A percentile compares a stretch with the other conserved stretches of the same genome.
Evolutionary conservation across 2,888 invertebrate genomes (phyloP).

Genomic region (Ctenicera cuprea): DNA sequence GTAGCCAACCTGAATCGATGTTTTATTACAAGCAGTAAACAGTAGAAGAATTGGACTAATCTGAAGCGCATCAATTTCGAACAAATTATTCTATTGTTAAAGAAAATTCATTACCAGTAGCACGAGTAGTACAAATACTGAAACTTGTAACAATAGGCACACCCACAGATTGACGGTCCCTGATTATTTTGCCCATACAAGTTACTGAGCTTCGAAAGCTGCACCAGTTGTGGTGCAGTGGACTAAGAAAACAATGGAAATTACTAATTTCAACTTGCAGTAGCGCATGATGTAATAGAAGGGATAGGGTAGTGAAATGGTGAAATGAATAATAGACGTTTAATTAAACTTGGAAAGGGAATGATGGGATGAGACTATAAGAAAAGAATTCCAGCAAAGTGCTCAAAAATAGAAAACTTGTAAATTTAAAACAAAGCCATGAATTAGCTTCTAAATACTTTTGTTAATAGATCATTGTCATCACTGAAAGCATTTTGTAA

Average conservation of each 20-base stretch:
- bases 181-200: constrained; percentile 14
- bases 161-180: constrained; percentile 10
- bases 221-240: constrained; percentile 15
- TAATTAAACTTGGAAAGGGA: constrained; percentile 1
- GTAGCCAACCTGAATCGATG: no score
- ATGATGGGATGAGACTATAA: not conserved
- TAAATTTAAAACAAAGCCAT: no score
- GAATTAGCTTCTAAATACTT: no score
- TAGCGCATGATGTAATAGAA: not conserved
- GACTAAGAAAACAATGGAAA: constrained; percentile 26
- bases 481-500: no score
- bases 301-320: not conserved
- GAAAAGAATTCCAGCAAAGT: constrained; percentile 10
- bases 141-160: constrained; percentile 11
- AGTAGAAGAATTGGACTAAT: no score
- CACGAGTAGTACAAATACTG: no score
- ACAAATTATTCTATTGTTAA: no score
- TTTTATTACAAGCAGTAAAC: no score
- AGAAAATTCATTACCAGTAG: not conserved
- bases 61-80: no score
- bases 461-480: no score
- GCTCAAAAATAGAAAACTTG: no score
- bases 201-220: not conserved
- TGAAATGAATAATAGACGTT: constrained; percentile 9
- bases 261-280: constrained; percentile 5